Conservation (phyloP, 2,888 invertebrate genomes). For the Coleophora flavipennella region DNA sequence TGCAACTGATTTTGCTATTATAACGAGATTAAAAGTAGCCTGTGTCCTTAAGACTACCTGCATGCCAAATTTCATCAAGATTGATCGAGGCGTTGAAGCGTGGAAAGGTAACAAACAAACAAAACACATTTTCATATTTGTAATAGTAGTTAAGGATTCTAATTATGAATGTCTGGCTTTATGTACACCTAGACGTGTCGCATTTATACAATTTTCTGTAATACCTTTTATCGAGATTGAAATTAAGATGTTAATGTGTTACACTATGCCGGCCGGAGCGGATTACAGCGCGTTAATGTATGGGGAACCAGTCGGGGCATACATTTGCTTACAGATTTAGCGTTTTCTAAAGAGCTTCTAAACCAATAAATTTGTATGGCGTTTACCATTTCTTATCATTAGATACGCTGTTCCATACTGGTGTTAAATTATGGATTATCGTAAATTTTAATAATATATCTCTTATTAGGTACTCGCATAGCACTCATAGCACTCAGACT, state of each 20-base stretch:
- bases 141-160: neutral
- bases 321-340: constrained; percentile 9
- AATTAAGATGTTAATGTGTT: constrained; percentile 61
- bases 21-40: too few species aligned
- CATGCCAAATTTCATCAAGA: too few species aligned
- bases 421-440: too few species aligned
- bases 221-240: constrained; percentile 58
- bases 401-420: too few species aligned
- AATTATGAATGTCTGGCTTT: constrained; percentile 26
- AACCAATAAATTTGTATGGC: constrained; percentile 19
- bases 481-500: too few species aligned
- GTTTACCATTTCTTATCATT: neutral
- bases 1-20: too few species aligned
- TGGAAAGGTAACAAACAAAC: too few species aligned
- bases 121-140: too few species aligned
- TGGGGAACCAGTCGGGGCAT: constrained; percentile 15
- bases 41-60: too few species aligned
- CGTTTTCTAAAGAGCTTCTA: constrained; percentile 20
- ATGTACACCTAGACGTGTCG: constrained; percentile 25
- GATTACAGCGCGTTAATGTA: constrained; percentile 17
- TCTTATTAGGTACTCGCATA: too few species aligned
- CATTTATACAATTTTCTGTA: constrained; percentile 54
- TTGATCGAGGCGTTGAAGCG: too few species aligned
- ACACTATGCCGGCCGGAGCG: constrained; percentile 20
- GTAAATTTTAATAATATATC: too few species aligned